These are phyloP conservation scores for Sander vitreus DNA, from an alignment of 2,113 vertebrate species.

Conservation along the genomic window DNA sequence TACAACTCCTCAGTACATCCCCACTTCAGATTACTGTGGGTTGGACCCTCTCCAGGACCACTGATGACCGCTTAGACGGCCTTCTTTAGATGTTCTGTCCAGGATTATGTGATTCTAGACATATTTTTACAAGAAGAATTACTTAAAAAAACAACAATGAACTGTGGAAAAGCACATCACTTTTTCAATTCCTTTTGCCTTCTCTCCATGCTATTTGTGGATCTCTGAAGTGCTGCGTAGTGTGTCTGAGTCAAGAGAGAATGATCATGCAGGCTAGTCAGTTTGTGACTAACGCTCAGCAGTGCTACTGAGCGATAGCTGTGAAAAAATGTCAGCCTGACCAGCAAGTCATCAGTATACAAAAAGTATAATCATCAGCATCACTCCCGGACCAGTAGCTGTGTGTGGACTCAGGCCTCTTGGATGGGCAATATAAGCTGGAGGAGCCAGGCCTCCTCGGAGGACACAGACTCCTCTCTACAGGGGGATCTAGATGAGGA, in stretches of 20 bases:
- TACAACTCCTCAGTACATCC: slow-evolving; percentile 18
- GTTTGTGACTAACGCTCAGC: slow-evolving; percentile 74
- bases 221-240: slow-evolving; percentile 37
- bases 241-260: slow-evolving; percentile 60
- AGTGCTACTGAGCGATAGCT: slow-evolving; percentile 44
- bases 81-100: not conserved
- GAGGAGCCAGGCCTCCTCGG: slow-evolving; percentile 76
- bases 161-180: not conserved
- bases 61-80: slow-evolving; percentile 15
- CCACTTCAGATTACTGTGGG: slow-evolving; percentile 22
- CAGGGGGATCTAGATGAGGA: slow-evolving; percentile 76
- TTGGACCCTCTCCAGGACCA: slow-evolving; percentile 46
- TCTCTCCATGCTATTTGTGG: slow-evolving; percentile 62
- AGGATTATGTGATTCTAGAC: slow-evolving; percentile 27
- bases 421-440: slow-evolving; percentile 80
- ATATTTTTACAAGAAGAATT: not conserved
- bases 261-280: slow-evolving; percentile 47
- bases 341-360: not conserved
- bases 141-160: slow-evolving; percentile 8
- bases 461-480: slow-evolving; percentile 73
- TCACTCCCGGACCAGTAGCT: slow-evolving; percentile 18
- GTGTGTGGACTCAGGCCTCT: slow-evolving; percentile 42
- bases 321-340: slow-evolving; percentile 48
- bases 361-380: slow-evolving; percentile 3
- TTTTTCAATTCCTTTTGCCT: slow-evolving; percentile 37